Evolutionary conservation across 2,888 invertebrate genomes (phyloP).

Genomic region (Aromia moschata): DNA sequence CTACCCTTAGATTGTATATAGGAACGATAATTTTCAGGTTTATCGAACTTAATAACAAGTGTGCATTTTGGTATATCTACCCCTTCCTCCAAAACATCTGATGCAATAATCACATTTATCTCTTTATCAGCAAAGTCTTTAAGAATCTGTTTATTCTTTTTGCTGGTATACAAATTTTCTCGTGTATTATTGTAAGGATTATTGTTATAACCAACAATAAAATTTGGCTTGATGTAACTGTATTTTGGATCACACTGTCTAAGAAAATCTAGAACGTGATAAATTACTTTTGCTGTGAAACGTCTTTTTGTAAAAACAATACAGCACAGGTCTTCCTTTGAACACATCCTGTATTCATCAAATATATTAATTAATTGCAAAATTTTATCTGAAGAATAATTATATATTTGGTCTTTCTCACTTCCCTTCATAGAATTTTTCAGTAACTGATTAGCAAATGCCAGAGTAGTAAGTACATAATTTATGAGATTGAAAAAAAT

Average conservation of each 20-base stretch:
- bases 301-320: constrained; percentile 79
- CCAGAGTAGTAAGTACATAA: constrained; percentile 60
- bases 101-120: constrained; percentile 74
- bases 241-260: constrained; percentile 64
- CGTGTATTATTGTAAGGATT: constrained; percentile 68
- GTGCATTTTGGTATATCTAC: constrained; percentile 87
- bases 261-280: constrained; percentile 70
- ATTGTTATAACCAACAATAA: constrained; percentile 74
- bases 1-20: constrained; percentile 93
- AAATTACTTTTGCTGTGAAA: constrained; percentile 80
- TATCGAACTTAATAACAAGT: constrained; percentile 79
- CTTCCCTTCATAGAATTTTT: constrained; percentile 63
- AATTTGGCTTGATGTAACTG: constrained; percentile 73
- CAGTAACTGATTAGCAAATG: constrained; percentile 66
- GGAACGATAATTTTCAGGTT: constrained; percentile 75
- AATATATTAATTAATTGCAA: constrained; percentile 69
- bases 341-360: constrained; percentile 65
- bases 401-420: constrained; percentile 65
- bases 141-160: constrained; percentile 66
- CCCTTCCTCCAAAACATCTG: constrained; percentile 90
- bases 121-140: constrained; percentile 68
- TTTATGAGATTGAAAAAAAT: constrained; percentile 49
- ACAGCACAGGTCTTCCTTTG: constrained; percentile 68
- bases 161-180: constrained; percentile 64
- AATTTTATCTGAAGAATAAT: constrained; percentile 72